Percentiles rank a stretch among this genome's conserved stretches.
Conservation (phyloP, 1,140 invertebrate genomes). For the Platorchestia sp. region DNA sequence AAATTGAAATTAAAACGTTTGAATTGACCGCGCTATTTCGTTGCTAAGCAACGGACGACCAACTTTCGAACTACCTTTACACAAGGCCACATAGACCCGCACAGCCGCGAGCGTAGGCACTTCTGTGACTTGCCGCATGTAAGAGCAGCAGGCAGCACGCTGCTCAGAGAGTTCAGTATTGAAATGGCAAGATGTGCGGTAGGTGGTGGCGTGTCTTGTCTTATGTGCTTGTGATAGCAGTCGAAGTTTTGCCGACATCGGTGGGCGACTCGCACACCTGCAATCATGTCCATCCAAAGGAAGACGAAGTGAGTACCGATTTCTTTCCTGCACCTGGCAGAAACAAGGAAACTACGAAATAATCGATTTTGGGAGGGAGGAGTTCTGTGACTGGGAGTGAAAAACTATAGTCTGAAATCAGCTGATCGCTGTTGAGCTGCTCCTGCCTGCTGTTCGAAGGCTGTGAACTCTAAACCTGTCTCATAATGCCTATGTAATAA, state of each 20-base stretch:
- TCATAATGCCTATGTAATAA: background rate
- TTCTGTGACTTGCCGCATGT: background rate
- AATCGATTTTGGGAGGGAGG: background rate
- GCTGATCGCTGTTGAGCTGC: background rate
- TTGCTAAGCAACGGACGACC: background rate
- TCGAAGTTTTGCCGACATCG: background rate
- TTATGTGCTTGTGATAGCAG: constrained; percentile 5
- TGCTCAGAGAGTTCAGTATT: background rate
- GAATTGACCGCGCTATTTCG: background rate
- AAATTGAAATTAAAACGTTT: background rate
- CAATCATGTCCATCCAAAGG: constrained; percentile 32
- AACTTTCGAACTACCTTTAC: constrained; percentile 31
- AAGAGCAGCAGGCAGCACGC: background rate
- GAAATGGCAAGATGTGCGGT: constrained; percentile 43
- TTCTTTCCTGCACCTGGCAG: background rate
- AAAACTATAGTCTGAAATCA: background rate
- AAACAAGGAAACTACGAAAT: background rate
- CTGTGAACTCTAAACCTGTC: background rate
- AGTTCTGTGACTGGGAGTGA: background rate
- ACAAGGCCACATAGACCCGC: background rate
- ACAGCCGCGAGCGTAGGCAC: background rate
- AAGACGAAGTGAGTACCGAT: constrained; percentile 22
- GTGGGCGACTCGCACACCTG: background rate
- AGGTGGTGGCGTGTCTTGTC: constrained; percentile 26
- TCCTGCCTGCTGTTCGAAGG: background rate